Conservation (phyloP, 2,888 invertebrate genomes). For the Stictocephala bisonia region DNA sequence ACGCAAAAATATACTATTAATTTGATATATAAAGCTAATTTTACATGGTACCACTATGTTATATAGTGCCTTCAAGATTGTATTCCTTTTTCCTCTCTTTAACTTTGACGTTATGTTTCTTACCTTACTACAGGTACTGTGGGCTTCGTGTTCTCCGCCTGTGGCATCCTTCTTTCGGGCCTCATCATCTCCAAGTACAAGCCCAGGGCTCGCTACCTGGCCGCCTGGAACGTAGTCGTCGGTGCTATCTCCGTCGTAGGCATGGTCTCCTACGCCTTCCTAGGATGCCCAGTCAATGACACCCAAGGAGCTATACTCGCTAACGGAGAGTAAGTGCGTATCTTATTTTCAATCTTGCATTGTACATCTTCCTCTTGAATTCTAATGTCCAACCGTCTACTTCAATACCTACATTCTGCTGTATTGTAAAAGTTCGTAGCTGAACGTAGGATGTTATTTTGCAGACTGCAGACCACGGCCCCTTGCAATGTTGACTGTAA, state of each 20-base stretch:
- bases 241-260: constrained; percentile 73
- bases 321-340: constrained; percentile 51
- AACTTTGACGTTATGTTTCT: no score
- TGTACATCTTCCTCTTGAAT: no score
- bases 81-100: no score
- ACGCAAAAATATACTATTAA: no score
- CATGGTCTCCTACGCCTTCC: constrained; percentile 73
- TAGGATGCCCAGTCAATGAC: constrained; percentile 74
- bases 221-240: constrained; percentile 76
- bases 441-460: no score
- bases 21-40: no score
- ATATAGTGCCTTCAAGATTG: no score
- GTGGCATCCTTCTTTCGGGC: constrained; percentile 76
- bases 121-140: constrained; percentile 66
- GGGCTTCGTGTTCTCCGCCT: constrained; percentile 76
- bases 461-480: constrained; percentile 65
- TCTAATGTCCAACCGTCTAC: no score
- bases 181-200: constrained; percentile 74
- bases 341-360: neutral
- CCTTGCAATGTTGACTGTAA: constrained; percentile 74
- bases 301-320: constrained; percentile 64
- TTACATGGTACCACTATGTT: no score
- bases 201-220: constrained; percentile 74
- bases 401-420: no score
- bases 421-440: no score